A percentile compares a stretch with the other conserved stretches of the same genome.
These are phyloP conservation scores for Spilarctia lutea DNA, from an alignment of 2,888 invertebrate genomes.

Conservation along the genomic window DNA sequence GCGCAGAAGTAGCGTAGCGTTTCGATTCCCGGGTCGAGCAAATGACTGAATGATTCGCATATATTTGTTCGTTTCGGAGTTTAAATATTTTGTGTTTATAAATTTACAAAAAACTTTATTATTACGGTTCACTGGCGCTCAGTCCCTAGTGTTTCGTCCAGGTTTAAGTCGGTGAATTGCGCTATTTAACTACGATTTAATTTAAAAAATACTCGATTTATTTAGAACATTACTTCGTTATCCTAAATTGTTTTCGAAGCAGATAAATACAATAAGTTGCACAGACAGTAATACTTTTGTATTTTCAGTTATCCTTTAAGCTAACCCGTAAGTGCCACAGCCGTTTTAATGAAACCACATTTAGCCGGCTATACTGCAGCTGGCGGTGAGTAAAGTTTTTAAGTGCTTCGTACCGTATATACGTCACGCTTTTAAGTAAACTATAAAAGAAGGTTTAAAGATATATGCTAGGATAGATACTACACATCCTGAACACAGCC, in stretches of 20 bases:
- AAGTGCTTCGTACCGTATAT: not conserved
- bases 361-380: slow-evolving; percentile 17
- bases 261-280: not conserved
- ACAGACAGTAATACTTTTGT: not conserved
- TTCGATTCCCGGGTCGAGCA: too few relatives aligned
- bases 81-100: too few relatives aligned
- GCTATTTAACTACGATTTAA: not conserved
- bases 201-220: not conserved
- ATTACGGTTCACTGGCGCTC: too few relatives aligned
- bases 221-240: not conserved
- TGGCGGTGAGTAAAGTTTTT: slow-evolving; percentile 6
- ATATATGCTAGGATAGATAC: not conserved
- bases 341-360: slow-evolving; percentile 24
- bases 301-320: not conserved
- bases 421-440: slow-evolving; percentile 5
- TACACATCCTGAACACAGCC: not conserved
- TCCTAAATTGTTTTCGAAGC: not conserved
- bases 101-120: too few relatives aligned
- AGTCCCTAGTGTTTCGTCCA: not conserved
- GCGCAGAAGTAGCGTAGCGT: too few relatives aligned
- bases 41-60: too few relatives aligned
- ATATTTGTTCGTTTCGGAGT: too few relatives aligned
- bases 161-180: not conserved
- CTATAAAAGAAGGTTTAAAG: not conserved
- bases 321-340: slow-evolving; percentile 16